Evolutionary conservation across 1,140 invertebrate genomes (phyloP).

Genomic region (Bombus pyrosoma): DNA sequence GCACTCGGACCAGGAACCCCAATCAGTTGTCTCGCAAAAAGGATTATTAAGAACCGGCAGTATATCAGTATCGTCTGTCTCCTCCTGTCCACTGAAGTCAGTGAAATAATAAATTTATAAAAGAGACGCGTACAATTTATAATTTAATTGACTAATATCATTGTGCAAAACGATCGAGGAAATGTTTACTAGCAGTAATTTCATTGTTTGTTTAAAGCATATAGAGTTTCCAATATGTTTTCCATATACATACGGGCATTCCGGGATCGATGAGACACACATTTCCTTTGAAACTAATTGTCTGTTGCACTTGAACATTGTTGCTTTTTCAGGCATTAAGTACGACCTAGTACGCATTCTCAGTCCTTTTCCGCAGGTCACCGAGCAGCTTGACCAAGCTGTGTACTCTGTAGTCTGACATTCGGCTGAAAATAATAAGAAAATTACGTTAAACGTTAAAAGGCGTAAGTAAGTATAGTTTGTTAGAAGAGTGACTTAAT

Average conservation of each 20-base stretch:
- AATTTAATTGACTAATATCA: not conserved
- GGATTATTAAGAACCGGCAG: conserved; percentile 57
- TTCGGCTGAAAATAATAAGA: conserved; percentile 84
- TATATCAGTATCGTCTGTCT: not conserved
- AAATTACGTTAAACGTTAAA: not conserved
- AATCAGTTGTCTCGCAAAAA: conserved; percentile 88
- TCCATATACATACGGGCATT: conserved; percentile 86
- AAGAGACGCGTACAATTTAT: not conserved
- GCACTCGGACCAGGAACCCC: conserved; percentile 92
- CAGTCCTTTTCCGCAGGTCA: conserved; percentile 94
- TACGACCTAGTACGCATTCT: conserved; percentile 91
- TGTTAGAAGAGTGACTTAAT: not conserved
- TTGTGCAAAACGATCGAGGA: not conserved
- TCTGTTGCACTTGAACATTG: conserved; percentile 89
- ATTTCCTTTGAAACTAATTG: conserved; percentile 94
- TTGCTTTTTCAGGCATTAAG: conserved; percentile 89
- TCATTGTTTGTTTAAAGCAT: no score
- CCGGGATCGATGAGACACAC: conserved; percentile 89
- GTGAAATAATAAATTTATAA: no score
- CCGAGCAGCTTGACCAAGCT: conserved; percentile 91
- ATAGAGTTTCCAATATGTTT: not conserved
- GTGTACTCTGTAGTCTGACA: conserved; percentile 90
- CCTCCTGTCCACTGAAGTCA: conserved; percentile 43
- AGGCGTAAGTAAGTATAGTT: not conserved
- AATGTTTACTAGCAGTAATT: not conserved